Conservation (phyloP, 1,140 invertebrate species). For the Drosophila melanica region DNA sequence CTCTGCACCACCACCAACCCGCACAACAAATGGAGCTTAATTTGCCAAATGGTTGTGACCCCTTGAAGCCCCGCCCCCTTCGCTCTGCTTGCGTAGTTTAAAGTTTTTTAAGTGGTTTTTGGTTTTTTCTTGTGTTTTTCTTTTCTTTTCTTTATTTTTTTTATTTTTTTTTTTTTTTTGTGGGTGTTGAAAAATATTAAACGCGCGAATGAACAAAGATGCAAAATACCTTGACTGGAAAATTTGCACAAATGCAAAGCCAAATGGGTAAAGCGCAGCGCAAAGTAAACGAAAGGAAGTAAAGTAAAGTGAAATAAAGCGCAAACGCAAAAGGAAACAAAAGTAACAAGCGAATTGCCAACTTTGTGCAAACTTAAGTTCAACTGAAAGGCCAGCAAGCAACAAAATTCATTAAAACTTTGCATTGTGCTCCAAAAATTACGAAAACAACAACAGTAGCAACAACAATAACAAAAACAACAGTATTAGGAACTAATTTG, state of each 20-base stretch:
- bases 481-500: slow-evolving; percentile 77
- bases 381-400: slow-evolving; percentile 59
- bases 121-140: too few relatives aligned
- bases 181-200: slow-evolving; percentile 60
- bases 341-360: slow-evolving; percentile 61
- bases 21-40: slow-evolving; percentile 79
- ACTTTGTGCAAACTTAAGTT: slow-evolving; percentile 65
- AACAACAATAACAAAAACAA: slow-evolving; percentile 30
- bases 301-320: slow-evolving; percentile 13
- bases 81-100: slow-evolving; percentile 52
- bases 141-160: too few relatives aligned
- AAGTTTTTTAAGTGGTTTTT: slow-evolving; percentile 5
- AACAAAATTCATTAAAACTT: slow-evolving; percentile 79
- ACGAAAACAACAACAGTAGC: slow-evolving; percentile 27
- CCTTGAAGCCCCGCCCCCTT: slow-evolving; percentile 9
- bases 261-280: slow-evolving; percentile 32
- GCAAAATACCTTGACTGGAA: slow-evolving; percentile 74
- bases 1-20: slow-evolving; percentile 15
- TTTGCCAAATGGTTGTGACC: slow-evolving; percentile 71
- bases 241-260: slow-evolving; percentile 66
- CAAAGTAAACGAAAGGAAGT: slow-evolving; percentile 14
- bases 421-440: slow-evolving; percentile 69
- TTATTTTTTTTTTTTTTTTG: slow-evolving; percentile 16
- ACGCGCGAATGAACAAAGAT: slow-evolving; percentile 69
- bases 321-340: slow-evolving; percentile 43